These are phyloP conservation scores for Entomobrya proxima DNA, from an alignment of 2,888 invertebrate species.

Conservation along the genomic window DNA sequence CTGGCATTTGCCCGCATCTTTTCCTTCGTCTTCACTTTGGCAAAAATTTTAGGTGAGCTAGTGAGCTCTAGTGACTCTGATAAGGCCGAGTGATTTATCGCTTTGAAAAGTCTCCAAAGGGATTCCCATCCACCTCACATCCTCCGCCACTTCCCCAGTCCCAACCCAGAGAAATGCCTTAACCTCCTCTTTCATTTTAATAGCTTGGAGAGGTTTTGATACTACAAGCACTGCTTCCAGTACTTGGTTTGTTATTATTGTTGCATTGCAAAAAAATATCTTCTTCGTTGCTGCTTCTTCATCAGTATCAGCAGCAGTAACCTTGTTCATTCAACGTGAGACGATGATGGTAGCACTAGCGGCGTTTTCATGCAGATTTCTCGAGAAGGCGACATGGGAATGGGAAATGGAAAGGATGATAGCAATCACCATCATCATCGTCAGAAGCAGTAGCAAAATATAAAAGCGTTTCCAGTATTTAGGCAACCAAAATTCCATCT, in stretches of 20 bases:
- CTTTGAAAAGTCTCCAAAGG: conserved; percentile 53
- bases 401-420: conserved; percentile 57
- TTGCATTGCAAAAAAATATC: background rate
- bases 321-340: background rate
- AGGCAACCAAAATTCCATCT: conserved; percentile 14
- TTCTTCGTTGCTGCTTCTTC: background rate
- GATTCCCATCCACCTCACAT: conserved; percentile 2
- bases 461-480: conserved; percentile 25
- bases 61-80: conserved; percentile 37
- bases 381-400: background rate
- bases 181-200: background rate
- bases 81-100: conserved; percentile 55
- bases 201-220: no score
- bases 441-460: background rate
- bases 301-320: background rate
- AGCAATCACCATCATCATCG: conserved; percentile 38
- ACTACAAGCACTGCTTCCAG: background rate
- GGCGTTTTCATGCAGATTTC: conserved; percentile 57
- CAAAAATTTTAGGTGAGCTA: conserved; percentile 46
- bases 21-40: background rate
- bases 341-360: background rate
- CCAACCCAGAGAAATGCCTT: no score
- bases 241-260: conserved; percentile 12
- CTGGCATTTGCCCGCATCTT: background rate
- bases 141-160: conserved; percentile 19